phyloP scores from a whole-genome alignment of 2,888 invertebrate species.

The Buathra laborator region DNA sequence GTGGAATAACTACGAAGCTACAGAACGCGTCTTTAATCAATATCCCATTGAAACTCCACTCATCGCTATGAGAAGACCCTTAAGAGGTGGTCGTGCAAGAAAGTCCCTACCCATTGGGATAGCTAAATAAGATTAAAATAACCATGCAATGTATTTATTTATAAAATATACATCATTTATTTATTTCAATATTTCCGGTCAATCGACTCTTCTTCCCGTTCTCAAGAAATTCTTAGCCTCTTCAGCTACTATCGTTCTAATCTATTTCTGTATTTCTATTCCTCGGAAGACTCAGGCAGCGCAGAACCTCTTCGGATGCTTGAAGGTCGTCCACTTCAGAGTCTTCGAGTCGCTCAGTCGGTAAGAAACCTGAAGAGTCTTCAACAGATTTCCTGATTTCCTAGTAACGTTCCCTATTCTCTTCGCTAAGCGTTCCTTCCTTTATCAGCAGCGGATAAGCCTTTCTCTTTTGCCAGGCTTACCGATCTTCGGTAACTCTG shows the following conservation, averaged over 20 bases:
- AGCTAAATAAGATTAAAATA: constrained; percentile 19
- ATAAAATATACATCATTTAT: constrained; percentile 39
- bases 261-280: background rate
- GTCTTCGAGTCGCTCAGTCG: constrained; percentile 18
- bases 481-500: constrained; percentile 19
- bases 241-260: background rate
- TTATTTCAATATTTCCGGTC: constrained; percentile 1
- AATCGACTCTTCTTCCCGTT: background rate
- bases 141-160: constrained; percentile 20
- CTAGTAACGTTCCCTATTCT: background rate
- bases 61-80: constrained; percentile 52
- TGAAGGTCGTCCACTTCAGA: constrained; percentile 31
- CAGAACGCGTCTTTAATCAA: constrained; percentile 76
- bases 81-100: constrained; percentile 24
- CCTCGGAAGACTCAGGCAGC: constrained; percentile 43
- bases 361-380: constrained; percentile 26
- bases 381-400: background rate
- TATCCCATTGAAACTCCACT: constrained; percentile 55
- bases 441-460: constrained; percentile 19
- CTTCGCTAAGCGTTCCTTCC: constrained; percentile 14
- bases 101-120: constrained; percentile 25
- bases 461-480: background rate
- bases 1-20: constrained; percentile 75
- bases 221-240: too few species aligned
- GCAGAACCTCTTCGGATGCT: constrained; percentile 11